Base-by-base conservation (phyloP, 1,140 invertebrate species). In the Telenomus remus region DNA sequence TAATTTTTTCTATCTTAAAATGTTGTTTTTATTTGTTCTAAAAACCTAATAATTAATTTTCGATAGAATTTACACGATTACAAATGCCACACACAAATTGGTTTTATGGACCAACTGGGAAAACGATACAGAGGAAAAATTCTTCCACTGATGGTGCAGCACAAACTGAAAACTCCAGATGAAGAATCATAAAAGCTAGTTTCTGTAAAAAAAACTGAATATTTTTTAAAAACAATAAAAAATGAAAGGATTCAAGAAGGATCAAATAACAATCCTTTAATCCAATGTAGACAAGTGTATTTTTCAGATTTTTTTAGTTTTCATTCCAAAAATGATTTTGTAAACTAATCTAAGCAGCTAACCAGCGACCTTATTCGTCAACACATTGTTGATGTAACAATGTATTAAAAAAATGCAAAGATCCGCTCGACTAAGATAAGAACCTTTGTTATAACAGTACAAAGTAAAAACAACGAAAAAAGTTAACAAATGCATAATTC, bases 121-220 rank as follows among this genome's bases (percentile, higher is more conserved):
- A 87, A 88, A 76, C 79, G 83, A 54, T 82, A 88, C 47, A 78
- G 81, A 65, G 86, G 85, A 34, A 85, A 84, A 80, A 68, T 87
- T 80, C 79, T 87, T 64, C 81, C 86, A 37, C 72, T 81, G 35
- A 44, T 88, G 12, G 79, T 71, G 0, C 80, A 82, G 54, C 51
- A 70, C 47, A 82, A 82, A 77, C 47, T 83, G 9, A 79, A 74
- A 13, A 53, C 71, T 46, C 10, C 61, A 6, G 72, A 81, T 3
- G 19, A 27, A 27, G 19, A 6, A 44, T 51, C 0, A 63, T 12
- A 1, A 12, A 7, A 42, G 5, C 15, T 27, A 15, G 27, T 43
- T 19, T 43, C 14, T 55, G 11, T 13, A 44, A 13, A n/a, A 46
- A 34, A 47, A 53, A 39, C 16, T 11, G 6, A 12, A 27, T 59